phyloP scores from a whole-genome alignment of 2,797 vertebrate genomes.

The Pterois miles region DNA sequence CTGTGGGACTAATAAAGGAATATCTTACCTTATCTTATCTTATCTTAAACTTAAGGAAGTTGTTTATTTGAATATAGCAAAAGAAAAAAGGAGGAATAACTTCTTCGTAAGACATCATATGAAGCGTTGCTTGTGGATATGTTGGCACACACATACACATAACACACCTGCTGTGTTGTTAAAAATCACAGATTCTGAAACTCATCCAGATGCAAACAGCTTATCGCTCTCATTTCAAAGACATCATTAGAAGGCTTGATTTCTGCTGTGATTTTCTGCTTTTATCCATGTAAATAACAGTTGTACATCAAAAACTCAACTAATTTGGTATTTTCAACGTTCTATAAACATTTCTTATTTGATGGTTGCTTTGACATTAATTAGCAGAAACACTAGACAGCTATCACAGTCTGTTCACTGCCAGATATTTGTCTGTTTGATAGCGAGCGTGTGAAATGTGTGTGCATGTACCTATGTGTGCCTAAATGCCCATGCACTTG shows the following conservation, averaged over 20 bases:
- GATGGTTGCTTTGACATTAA: constrained; percentile 51
- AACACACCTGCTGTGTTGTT: neutral
- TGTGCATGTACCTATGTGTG: constrained; percentile 2
- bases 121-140: too few species aligned
- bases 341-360: constrained; percentile 43
- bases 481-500: neutral
- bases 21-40: too few species aligned
- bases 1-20: too few species aligned
- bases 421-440: constrained; percentile 17
- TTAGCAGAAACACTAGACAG: constrained; percentile 42
- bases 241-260: constrained; percentile 33
- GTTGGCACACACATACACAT: too few species aligned
- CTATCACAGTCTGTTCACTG: constrained; percentile 7
- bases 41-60: too few species aligned
- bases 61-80: too few species aligned
- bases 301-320: constrained; percentile 40
- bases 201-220: neutral
- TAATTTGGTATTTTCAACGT: constrained; percentile 50
- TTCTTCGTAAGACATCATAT: too few species aligned
- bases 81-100: too few species aligned
- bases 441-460: constrained; percentile 1
- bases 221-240: constrained; percentile 18
- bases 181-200: neutral
- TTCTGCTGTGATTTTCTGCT: constrained; percentile 26
- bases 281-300: constrained; percentile 32